Percentiles rank a stretch among this genome's conserved stretches.
These are phyloP conservation scores for Heliopora coerulea DNA, from an alignment of 92 coral and sea anemone genomes.

Conservation along the genomic window DNA sequence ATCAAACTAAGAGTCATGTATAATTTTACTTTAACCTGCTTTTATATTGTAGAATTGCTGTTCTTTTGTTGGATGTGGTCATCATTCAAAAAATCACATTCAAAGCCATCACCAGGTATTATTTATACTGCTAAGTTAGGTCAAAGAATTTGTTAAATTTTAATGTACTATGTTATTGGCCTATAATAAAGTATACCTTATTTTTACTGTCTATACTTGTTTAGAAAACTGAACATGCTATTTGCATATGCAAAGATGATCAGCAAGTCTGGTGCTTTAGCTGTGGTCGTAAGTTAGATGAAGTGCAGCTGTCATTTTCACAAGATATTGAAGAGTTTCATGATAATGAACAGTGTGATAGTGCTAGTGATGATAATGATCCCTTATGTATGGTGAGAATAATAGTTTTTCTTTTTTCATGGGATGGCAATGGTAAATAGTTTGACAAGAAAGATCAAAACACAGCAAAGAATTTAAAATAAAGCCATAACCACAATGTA, in stretches of 20 bases:
- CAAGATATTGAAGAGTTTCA: constrained; percentile 36
- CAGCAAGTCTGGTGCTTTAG: constrained; percentile 91
- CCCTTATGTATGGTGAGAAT: constrained; percentile 15
- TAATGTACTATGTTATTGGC: too few relatives aligned
- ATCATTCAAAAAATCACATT: constrained; percentile 73
- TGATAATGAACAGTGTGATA: constrained; percentile 5
- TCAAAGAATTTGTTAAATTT: too few relatives aligned
- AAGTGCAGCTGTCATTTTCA: constrained; percentile 59
- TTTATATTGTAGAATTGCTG: constrained; percentile 71
- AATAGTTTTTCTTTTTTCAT: not conserved
- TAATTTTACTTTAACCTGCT: too few relatives aligned
- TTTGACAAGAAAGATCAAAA: too few relatives aligned
- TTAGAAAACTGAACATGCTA: constrained; percentile 85
- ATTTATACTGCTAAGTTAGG: not conserved
- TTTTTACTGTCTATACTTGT: too few relatives aligned
- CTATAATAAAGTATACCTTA: too few relatives aligned
- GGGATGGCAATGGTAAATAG: too few relatives aligned
- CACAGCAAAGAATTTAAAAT: too few relatives aligned
- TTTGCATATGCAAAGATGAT: constrained; percentile 69
- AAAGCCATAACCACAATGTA: too few relatives aligned
- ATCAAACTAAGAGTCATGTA: not conserved
- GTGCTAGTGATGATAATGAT: constrained; percentile 32
- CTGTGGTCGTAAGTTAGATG: constrained; percentile 60
- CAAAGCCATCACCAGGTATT: constrained; percentile 87
- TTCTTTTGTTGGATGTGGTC: constrained; percentile 96